A percentile compares a stretch with the other conserved stretches of the same genome.
phyloP scores from a whole-genome alignment of 1,140 invertebrate species.

The Rhyacophila brunnea region DNA sequence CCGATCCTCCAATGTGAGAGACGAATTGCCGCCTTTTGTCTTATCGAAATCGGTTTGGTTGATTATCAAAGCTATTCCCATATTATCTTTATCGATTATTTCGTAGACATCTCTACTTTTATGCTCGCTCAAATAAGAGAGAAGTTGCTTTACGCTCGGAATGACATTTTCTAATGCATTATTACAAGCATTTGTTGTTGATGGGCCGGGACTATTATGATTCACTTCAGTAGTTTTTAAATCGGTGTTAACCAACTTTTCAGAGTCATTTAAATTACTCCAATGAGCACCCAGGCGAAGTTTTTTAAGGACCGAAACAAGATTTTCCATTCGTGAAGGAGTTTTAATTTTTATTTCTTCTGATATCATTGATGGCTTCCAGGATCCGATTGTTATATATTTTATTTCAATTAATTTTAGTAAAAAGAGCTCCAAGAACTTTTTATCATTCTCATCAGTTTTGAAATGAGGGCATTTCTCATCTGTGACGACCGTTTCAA shows the following conservation, averaged over 20 bases:
- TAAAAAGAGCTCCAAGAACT: slow-evolving; percentile 24
- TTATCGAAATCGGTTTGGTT: slow-evolving; percentile 12
- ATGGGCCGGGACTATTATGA: too few relatives aligned
- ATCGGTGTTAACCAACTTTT: not conserved
- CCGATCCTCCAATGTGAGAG: not conserved
- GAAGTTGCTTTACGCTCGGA: not conserved
- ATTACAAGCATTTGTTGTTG: too few relatives aligned
- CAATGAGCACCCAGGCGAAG: not conserved
- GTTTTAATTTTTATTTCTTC: not conserved
- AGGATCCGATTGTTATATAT: slow-evolving; percentile 16
- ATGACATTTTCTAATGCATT: too few relatives aligned
- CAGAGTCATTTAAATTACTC: not conserved
- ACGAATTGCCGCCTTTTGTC: not conserved
- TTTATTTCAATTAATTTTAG: slow-evolving; percentile 16
- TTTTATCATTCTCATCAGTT: slow-evolving; percentile 1
- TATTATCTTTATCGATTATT: not conserved
- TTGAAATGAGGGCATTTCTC: not conserved
- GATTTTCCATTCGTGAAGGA: not conserved
- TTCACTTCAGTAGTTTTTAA: not conserved
- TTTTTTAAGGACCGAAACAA: not conserved
- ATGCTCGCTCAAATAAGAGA: not conserved
- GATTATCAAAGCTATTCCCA: slow-evolving; percentile 8
- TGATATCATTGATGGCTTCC: not conserved
- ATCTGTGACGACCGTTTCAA: not conserved
- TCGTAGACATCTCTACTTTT: not conserved